Conservation (phyloP, 2,797 vertebrate genomes). For the Catamblyrhynchus diadema region DNA sequence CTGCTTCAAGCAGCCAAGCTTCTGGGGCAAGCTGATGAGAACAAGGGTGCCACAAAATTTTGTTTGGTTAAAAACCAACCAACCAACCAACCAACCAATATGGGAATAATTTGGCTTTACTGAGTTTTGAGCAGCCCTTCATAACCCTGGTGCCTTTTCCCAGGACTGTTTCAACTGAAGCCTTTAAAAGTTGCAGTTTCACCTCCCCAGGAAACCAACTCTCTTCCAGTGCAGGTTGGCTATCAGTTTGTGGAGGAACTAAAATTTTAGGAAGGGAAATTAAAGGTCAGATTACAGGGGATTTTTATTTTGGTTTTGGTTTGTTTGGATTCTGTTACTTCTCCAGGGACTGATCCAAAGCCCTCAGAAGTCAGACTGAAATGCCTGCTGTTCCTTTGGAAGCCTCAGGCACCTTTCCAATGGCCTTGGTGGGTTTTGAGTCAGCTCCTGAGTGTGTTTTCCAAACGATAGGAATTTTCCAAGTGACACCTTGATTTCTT, state of each 20-base stretch:
- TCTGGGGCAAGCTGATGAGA: not conserved
- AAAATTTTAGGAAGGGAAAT: not conserved
- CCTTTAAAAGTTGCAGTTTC: not conserved
- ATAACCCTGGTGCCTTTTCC: constrained; percentile 19
- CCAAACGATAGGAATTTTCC: not conserved
- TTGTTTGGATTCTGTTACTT: constrained; percentile 16
- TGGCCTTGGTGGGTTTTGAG: accelerated
- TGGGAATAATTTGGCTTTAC: not conserved
- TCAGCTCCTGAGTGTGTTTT: not conserved
- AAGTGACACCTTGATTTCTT: constrained; percentile 18
- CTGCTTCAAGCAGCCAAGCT: not conserved
- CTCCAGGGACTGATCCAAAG: constrained; percentile 14
- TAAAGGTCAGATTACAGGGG: not conserved
- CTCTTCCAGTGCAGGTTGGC: not conserved
- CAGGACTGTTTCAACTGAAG: not conserved
- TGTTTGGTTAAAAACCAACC: not conserved
- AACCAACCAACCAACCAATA: not conserved
- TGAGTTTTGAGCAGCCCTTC: constrained; percentile 49
- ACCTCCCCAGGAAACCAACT: not conserved
- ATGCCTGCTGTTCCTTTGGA: not conserved
- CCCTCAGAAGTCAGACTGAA: not conserved
- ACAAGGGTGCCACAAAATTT: not conserved
- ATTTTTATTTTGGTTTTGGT: not conserved
- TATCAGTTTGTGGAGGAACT: not conserved
- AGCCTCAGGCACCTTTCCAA: not conserved